Evolutionary conservation across 2,888 invertebrate species (phyloP), one percentile per base, ranked within the genome.

Genomic region (Philereme transversata): DNA sequence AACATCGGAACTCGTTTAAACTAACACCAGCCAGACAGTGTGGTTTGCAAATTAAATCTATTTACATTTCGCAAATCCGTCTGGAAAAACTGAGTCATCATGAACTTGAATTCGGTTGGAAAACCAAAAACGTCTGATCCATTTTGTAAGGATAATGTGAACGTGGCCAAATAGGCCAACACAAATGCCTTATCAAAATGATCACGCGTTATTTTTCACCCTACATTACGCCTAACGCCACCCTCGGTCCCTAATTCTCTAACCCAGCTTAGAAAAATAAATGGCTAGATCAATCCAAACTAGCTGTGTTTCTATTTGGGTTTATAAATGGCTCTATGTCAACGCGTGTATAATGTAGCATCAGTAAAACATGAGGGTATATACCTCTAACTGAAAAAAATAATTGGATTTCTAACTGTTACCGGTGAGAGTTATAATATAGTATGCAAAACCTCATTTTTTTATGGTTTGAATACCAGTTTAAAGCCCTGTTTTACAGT

Each of bases 151-250:
- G 59, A 68, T 68, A 66, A 68, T 66, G 63, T 52, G 64, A 68
- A 68, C 61, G 66, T 60, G 65, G 55, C 60, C 52, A 68, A 70
- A 68, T 65, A 66, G 60, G 57, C 63, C 68, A 64, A 67, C 62
- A 67, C 66, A 68, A 65, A 69, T 69, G 68, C 65, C 66, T 66
- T 66, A 66, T 63, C 68, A 64, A 68, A n/a, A 70, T 70, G 68
- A 70, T 70, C 68, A 70, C 66, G 60, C 58, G 65, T 66, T 70
- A 62, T 70, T 66, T 70, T 68, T 67, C 67, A 67, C 59, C 65
- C 67, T 54, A 64, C 65, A 65, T 69, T 65, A 67, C 67, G 67
- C 58, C 56, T 67, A 59, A 64, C 67, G 62, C 64, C 59, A 64
- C 69, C 64, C 65, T 64, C 60, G 53, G 46, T 51, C 58, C 46